Base-by-base conservation (phyloP, 2,797 vertebrate species). In the Jordanella pulchra region DNA sequence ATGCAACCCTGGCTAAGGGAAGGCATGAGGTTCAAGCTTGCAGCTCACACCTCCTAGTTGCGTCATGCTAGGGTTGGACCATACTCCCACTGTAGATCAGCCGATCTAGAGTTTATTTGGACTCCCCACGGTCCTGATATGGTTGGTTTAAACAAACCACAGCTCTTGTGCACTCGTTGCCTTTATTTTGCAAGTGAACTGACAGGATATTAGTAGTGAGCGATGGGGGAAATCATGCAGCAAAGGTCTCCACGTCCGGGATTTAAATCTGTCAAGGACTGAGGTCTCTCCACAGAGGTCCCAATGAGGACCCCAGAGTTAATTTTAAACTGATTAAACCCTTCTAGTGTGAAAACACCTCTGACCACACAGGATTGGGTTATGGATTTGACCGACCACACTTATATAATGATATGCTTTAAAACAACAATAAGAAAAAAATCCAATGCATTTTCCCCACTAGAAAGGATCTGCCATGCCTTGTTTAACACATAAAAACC, bases 401-500 rank as follows among this genome's bases (percentile, higher is more conserved):
- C 21, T 28, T 35, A 30, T 4, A 23, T 5, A 60, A 17, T 30
- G 18, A 60, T 28, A 21, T 2, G 28, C 30, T 58, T 21, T 18
- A 21, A 32, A 60, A 60, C 17, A 58, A 21, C 18, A 18, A 9
- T 35, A 21, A 35, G 2, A 58, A 60, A 30, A 58, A 21, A 3
- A 1, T 7, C 35, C 35, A 35, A 35, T 7, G 3, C 7, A 5
- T 39, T 39, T 39, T 39, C 35, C 35, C 35, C 35, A 0, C 35
- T 7, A 39, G 5, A 5, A 39, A 39, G 3, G 3, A 39, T 39
- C 35, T 39, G 9, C 35, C 35, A 39, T 5, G 35, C 35, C 35
- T 39, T 39, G 35, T 32, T 60, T 23, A 39, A 39, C 58, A 7
- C 35, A 77, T 79, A 71, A 63, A 86, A 39, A 79, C 88, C 75